A percentile compares a stretch with the other conserved stretches of the same genome.
phyloP scores from a whole-genome alignment of 2,888 invertebrate genomes.

The Agelastica alni region DNA sequence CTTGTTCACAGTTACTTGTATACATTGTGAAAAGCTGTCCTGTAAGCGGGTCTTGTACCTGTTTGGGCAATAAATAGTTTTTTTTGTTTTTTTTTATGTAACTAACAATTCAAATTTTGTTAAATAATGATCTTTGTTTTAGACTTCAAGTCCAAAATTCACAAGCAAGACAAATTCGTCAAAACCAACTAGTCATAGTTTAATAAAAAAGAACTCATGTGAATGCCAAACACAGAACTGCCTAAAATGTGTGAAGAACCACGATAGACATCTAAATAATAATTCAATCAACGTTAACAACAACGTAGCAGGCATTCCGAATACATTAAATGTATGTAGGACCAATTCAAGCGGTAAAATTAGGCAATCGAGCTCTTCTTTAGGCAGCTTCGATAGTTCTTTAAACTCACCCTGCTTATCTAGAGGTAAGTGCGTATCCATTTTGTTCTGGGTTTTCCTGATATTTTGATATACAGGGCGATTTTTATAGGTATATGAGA shows the following conservation, averaged over 20 bases:
- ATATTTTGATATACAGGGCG: too few relatives aligned
- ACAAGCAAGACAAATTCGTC: conserved; percentile 39
- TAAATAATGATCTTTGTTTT: too few relatives aligned
- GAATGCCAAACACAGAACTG: conserved; percentile 48
- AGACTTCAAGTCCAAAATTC: conserved; percentile 39
- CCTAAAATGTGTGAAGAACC: conserved; percentile 47
- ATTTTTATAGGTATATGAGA: too few relatives aligned
- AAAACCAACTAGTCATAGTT: conserved; percentile 54
- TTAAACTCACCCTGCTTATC: conserved; percentile 63
- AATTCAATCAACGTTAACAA: conserved; percentile 50
- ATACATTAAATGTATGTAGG: conserved; percentile 48
- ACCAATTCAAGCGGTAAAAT: conserved; percentile 48
- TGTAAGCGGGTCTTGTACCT: too few relatives aligned
- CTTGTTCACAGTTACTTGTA: too few relatives aligned
- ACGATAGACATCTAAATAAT: conserved; percentile 50
- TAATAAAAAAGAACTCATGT: conserved; percentile 36
- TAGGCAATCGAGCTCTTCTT: conserved; percentile 54
- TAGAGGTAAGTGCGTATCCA: conserved; percentile 55
- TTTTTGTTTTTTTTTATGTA: too few relatives aligned
- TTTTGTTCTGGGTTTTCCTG: too few relatives aligned
- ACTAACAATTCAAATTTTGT: too few relatives aligned
- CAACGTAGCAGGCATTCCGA: conserved; percentile 43
- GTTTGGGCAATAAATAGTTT: too few relatives aligned
- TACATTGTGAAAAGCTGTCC: too few relatives aligned
- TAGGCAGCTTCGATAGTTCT: conserved; percentile 59